Conservation (phyloP, 2,113 vertebrate genomes). For the Ailurus styani region DNA sequence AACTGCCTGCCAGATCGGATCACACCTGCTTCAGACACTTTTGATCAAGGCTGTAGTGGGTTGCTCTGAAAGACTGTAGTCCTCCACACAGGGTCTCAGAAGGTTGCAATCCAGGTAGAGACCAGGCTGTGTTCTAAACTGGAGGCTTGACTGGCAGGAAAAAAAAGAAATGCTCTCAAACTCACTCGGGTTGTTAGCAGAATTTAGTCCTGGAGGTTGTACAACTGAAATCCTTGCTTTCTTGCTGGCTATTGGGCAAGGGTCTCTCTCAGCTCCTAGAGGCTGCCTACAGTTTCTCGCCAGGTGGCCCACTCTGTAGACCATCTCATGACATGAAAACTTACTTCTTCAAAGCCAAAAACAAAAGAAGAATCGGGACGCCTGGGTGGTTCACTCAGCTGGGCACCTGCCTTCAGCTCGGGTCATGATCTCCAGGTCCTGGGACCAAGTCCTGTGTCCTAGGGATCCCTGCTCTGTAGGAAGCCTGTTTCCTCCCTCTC, state of each 20-base stretch:
- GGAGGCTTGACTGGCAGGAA: neutral
- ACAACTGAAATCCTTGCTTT: too few species aligned
- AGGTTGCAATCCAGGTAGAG: neutral
- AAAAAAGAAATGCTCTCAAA: neutral
- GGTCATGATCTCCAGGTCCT: neutral
- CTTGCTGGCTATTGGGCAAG: neutral
- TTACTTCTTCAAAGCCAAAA: neutral
- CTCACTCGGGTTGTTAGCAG: neutral
- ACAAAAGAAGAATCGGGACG: neutral
- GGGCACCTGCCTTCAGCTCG: neutral
- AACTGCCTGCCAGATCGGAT: neutral
- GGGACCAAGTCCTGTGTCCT: neutral
- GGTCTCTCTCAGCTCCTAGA: neutral
- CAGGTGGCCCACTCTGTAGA: neutral
- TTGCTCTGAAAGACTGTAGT: neutral
- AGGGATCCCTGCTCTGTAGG: neutral
- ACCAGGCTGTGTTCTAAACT: neutral
- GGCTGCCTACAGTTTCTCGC: neutral
- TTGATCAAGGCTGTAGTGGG: neutral
- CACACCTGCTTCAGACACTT: neutral
- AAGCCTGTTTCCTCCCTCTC: neutral
- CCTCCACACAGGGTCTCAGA: neutral
- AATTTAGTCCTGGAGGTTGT: neutral
- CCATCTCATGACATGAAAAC: neutral
- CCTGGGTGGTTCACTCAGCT: neutral